These are phyloP conservation scores for Enteromius fasciolatus DNA, from an alignment of 2,797 vertebrate species.

Conservation along the genomic window DNA sequence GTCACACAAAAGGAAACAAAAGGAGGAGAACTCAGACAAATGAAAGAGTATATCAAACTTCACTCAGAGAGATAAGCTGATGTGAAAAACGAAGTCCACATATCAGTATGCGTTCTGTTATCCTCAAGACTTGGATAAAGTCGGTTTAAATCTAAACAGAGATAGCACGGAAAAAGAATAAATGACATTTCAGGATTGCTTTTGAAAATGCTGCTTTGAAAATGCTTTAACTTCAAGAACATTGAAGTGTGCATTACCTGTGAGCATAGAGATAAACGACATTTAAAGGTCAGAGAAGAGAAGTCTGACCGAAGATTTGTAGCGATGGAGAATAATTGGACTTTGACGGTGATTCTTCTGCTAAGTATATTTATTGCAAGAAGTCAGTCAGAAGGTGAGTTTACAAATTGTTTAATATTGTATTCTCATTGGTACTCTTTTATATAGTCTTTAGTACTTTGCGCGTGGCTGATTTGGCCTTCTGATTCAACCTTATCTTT, in stretches of 20 bases:
- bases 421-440: not conserved
- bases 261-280: not conserved
- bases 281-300: constrained; percentile 32
- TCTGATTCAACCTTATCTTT: not conserved
- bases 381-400: constrained; percentile 67
- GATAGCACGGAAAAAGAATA: not conserved
- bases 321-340: constrained; percentile 50
- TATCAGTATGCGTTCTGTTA: not conserved
- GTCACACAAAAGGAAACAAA: constrained; percentile 42
- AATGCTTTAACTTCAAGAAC: not conserved
- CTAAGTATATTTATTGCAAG: constrained; percentile 51
- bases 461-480: not conserved
- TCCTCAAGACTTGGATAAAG: not conserved
- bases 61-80: not conserved
- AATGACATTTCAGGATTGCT: not conserved
- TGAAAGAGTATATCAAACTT: not conserved
- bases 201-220: constrained; percentile 5
- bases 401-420: not conserved
- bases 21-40: constrained; percentile 20
- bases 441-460: not conserved
- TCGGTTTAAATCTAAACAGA: not conserved
- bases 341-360: constrained; percentile 49
- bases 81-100: not conserved
- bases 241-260: not conserved
- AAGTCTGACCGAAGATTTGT: not conserved